Evolutionary conservation across 2,888 invertebrate species (phyloP).

Genomic region (Acleris emargana): DNA sequence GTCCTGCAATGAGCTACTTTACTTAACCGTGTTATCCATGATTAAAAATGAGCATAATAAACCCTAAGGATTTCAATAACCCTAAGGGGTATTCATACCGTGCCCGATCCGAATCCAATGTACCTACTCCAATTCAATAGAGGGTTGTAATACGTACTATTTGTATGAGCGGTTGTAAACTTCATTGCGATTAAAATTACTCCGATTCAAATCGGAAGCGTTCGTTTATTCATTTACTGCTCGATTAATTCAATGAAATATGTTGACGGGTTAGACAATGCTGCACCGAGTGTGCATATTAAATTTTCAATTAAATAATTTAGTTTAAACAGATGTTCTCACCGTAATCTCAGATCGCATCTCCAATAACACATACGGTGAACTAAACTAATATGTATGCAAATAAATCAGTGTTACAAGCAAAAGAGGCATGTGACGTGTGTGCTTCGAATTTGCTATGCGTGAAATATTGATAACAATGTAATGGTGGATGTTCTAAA

Average conservation of each 20-base stretch:
- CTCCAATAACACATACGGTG: constrained; percentile 18
- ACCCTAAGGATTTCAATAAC: too few relatives aligned
- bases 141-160: too few relatives aligned
- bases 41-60: too few relatives aligned
- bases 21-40: too few relatives aligned
- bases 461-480: constrained; percentile 4
- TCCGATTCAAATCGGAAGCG: too few relatives aligned
- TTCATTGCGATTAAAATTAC: too few relatives aligned
- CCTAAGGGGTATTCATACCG: too few relatives aligned
- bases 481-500: background rate
- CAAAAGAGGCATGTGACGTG: constrained; percentile 15
- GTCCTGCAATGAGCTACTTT: too few relatives aligned
- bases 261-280: background rate
- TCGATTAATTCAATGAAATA: background rate
- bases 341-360: background rate
- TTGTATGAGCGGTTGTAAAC: too few relatives aligned
- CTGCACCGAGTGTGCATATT: background rate
- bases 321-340: constrained; percentile 20
- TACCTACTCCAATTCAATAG: too few relatives aligned
- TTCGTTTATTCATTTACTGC: too few relatives aligned
- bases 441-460: constrained; percentile 7
- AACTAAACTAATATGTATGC: constrained; percentile 27
- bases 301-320: constrained; percentile 8
- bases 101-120: too few relatives aligned
- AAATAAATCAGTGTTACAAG: constrained; percentile 25